Conservation (phyloP, 2,113 vertebrate species). For the Plotosus lineatus region DNA sequence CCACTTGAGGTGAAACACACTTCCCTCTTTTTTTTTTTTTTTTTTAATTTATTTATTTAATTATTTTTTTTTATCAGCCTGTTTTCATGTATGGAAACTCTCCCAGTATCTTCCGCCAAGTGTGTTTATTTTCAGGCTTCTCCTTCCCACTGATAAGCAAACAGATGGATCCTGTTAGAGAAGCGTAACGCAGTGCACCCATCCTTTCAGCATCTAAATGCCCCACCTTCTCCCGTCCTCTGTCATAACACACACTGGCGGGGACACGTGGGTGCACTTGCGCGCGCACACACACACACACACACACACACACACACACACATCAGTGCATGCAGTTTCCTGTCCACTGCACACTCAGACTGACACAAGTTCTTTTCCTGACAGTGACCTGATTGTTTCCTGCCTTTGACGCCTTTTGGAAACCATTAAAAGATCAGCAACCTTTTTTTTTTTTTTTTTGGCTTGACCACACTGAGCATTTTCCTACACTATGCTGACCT, state of each 20-base stretch:
- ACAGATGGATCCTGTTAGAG: conserved; percentile 58
- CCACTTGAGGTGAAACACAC: not conserved
- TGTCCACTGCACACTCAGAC: conserved; percentile 57
- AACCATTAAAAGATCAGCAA: conserved; percentile 57
- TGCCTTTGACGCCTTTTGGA: conserved; percentile 69
- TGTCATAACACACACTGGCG: conserved; percentile 41
- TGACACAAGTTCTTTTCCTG: conserved; percentile 72
- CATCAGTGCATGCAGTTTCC: conserved; percentile 61
- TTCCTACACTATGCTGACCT: conserved; percentile 60
- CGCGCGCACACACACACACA: conserved; percentile 33
- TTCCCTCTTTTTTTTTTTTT: not conserved
- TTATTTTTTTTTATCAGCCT: conserved; percentile 9
- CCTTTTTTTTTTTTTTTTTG: conserved; percentile 38
- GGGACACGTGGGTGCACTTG: too few species aligned
- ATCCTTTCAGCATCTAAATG: conserved; percentile 34
- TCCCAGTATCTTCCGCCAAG: conserved; percentile 44
- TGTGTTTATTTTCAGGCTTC: conserved; percentile 49
- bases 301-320: conserved; percentile 29
- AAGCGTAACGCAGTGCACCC: conserved; percentile 35
- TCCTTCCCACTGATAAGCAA: conserved; percentile 55
- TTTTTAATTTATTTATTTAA: too few species aligned
- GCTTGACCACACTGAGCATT: conserved; percentile 30
- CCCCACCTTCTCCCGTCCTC: conserved; percentile 19
- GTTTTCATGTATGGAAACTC: conserved; percentile 51
- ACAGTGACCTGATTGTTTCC: conserved; percentile 71